Base-by-base conservation (phyloP, 2,888 invertebrate genomes). In the Spodoptera littoralis region DNA sequence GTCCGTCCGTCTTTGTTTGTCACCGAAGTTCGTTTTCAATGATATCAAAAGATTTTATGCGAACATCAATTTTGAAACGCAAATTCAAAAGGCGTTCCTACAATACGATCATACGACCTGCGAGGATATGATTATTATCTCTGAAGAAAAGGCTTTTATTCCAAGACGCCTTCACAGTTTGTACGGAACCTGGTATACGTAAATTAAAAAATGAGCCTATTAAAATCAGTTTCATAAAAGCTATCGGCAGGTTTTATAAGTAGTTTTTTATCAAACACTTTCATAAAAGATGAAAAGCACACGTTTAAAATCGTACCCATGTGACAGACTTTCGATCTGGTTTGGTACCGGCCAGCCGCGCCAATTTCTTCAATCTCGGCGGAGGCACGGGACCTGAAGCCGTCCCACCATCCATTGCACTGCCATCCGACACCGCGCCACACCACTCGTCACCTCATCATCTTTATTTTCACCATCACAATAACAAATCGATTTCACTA, bases 361-460 rank as follows among this genome's bases (percentile, higher is more conserved):
- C 95, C 65, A 93, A 81, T 79, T 92, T 93, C 86, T 95, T 95
- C 72, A 88, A 81, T 67, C 95, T 85, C 56, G 95, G 95, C 58
- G 95, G 95, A 53, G 95, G 93, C 64, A 95, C 90, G 11, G 95
- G 94, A 69, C 71, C 76, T 49, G 62, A 67, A 45, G 72, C 81
- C 74, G 78, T 72, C 70, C 73, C 81, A 66, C 77, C 80, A 71
- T 88, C 83, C 93, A 92, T 92, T 67, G 67, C 64, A 71, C 69
- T 76, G 79, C 80, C 84, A 80, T 80, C 77, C 75, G 79, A 72
- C 59, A 60, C 63, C 44, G 51, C 74, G 49, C 48, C 45, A 11
- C 24, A 67, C 73, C 78, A 70, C 73, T 66, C 50, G 76, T 81
- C 66, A 77, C 69, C 76, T 77, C 78, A 80, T 80, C 80, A 77